Base-by-base conservation (phyloP, 2,888 invertebrate species). In the Agrotis segetum region DNA sequence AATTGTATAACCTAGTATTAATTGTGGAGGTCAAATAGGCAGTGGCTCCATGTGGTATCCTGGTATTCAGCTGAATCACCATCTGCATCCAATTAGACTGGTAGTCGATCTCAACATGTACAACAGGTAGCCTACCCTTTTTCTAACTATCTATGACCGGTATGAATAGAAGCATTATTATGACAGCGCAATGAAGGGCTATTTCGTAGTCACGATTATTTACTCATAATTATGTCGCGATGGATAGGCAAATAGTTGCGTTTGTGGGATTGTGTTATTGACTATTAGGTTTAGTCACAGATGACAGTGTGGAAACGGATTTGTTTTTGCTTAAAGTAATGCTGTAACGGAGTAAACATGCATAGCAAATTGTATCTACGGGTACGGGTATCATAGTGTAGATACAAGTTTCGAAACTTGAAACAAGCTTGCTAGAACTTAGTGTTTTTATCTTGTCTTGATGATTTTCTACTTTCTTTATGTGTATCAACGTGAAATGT, bases 141-240 rank as follows among this genome's bases (percentile, higher is more conserved):
- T n/a, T n/a, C n/a, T n/a, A n/a, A n/a, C n/a, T n/a, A n/a, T n/a
- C n/a, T n/a, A n/a, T n/a, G n/a, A n/a, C n/a, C n/a, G n/a, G n/a
- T 34, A 55, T 44, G 16, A 44, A 62, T 47, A 65, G 24, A 21
- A 34, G 46, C 11, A 44, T 11, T 16, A 44, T 3, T 62, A 34
- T 34, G 40, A 49, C 40, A 49, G 49, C 56, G 17, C 16, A 44
- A 55, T 65, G 63, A 77, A 81, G 62, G 59, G 82, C 70, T 63
- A 70, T 77, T 70, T 77, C 82, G 67, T 52, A 67, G 58, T 59
- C 34, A 55, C 50, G 47, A 61, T 63, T 64, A 69, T 78, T 81
- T 63, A 63, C 69, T 21, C 29, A 19, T 52, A n/a, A n/a, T n/a
- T n/a, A 63, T 77, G 59, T 77, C 55, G 70, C 62, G 62, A 52